Base-by-base conservation (phyloP, 2,888 invertebrate species). In the Rhagonycha lutea region DNA sequence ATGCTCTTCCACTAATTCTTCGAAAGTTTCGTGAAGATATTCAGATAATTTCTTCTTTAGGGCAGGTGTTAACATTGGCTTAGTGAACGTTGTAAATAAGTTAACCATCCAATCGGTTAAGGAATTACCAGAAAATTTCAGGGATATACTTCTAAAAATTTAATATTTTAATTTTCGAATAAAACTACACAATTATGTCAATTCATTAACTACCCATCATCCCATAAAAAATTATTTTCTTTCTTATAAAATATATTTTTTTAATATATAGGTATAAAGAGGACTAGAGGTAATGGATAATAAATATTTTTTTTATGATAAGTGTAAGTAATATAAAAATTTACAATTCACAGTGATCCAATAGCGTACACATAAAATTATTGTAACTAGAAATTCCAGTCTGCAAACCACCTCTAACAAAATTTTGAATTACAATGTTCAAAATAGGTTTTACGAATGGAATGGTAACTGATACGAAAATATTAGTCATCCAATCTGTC, bases 401-500 rank as follows among this genome's bases (percentile, higher is more conserved):
- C 5, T 14, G 8, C 8, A 73, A 8, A 18, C 61, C 29, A 26
- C 60, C 61, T 0, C 9, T 14, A 10, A 73, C 12, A 11, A 24
- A 32, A 5, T 4, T 24, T 10, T 26, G 23, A 0, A 73, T 8
- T 14, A 61, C 7, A 5, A 23, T 12, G 14, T 24, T 73, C 11
- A 73, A 14, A 10, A 73, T 18, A 10, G 73, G 73, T 14, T 24
- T 24, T 12, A 73, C n/a, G 11, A 73, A 68, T n/a, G 73, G 14
- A 12, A 61, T 68, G 3, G 61, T 24, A n/a, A 61, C 68, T 11
- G 23, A 5, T 29, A 62, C 85, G 14, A 91, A 86, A 0, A 90
- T 87, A 83, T 89, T 90, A 5, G 89, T 75, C 73, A 91, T 83
- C 90, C 90, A 90, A 82, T 90, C 90, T 23, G 80, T 80, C 63